Conservation (phyloP, 1,140 invertebrate genomes). For the Ceratina australensis region DNA sequence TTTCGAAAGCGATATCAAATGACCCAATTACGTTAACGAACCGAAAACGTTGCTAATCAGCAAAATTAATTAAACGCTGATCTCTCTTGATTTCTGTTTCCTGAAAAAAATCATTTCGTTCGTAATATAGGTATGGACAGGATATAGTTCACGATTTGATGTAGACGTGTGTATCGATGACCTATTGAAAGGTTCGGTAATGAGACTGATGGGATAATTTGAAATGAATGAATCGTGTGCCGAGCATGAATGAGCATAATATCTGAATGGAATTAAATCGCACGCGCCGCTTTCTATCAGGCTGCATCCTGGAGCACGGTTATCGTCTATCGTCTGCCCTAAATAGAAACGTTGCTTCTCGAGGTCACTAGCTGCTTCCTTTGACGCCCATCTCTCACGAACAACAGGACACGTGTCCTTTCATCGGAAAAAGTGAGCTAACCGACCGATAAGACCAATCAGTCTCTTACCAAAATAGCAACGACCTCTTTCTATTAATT, state of each 20-base stretch:
- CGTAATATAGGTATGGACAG: not conserved
- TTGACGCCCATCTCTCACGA: conserved; percentile 68
- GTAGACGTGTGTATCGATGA: no score
- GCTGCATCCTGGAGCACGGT: conserved; percentile 73
- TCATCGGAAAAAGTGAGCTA: conserved; percentile 59
- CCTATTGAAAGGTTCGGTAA: not conserved
- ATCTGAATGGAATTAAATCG: conserved; percentile 65
- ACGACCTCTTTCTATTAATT: no score
- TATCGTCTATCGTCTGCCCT: conserved; percentile 76
- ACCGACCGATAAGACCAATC: conserved; percentile 15
- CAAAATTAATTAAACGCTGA: conserved; percentile 53
- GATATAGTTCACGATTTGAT: no score
- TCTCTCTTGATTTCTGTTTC: conserved; percentile 41
- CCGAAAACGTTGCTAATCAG: conserved; percentile 53
- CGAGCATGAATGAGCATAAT: conserved; percentile 56
- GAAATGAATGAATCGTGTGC: conserved; percentile 14
- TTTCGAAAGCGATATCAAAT: conserved; percentile 56
- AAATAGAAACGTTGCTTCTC: conserved; percentile 72
- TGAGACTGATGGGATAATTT: no score
- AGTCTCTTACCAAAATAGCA: not conserved
- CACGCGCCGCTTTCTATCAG: conserved; percentile 70
- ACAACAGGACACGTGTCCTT: conserved; percentile 49
- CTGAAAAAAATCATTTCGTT: not conserved
- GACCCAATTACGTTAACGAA: conserved; percentile 66
- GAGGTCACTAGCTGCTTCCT: conserved; percentile 77